Base-by-base conservation (phyloP, 2,888 invertebrate genomes). In the Copidosoma aretas region DNA sequence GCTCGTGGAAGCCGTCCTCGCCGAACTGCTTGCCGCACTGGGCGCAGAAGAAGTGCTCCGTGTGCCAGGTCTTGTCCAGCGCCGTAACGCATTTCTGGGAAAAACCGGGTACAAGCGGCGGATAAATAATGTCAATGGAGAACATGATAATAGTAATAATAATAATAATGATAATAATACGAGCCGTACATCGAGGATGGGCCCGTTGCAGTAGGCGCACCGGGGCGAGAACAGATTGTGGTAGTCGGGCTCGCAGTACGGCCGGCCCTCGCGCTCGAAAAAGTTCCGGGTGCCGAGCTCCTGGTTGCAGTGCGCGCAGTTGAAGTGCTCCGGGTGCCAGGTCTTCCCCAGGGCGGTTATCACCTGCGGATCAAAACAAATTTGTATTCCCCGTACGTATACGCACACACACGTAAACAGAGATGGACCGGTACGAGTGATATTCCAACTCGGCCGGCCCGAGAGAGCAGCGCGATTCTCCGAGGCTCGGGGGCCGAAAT, bases 251-350 rank as follows among this genome's bases (percentile, higher is more conserved):
- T 99, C 99, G 87, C 99, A 99, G 86, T 97, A 99, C 0, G 98
- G 98, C 81, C 91, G 91, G 65, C 95, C 96, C 77, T 98, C 97
- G 74, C 98, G 89, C 86, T 99, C 98, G 85, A 98, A 99, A 90
- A 98, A 99, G 87, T 97, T 98, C 83, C 95, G 90, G 65, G 98
- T 98, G 71, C 98, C 98, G 81, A 99, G 86, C 84, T 97, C 97
- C 82, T 96, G 94, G 80, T 92, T 93, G 89, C 99, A 99, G 82
- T 98, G 97, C 75, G 93, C 93, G 88, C 99, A 99, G 71, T 93
- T 94, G 86, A 99, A 99, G 86, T 98, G 98, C 86, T 98, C 98
- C 58, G 98, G 97, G 85, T 99, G 98, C 98, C 98, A 99, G 73
- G 98, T 97, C 85, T 96, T 94, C 65, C 98, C 98, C 84, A 99